Conservation (phyloP, 1,140 invertebrate genomes). For the Hormaphis cornu region DNA sequence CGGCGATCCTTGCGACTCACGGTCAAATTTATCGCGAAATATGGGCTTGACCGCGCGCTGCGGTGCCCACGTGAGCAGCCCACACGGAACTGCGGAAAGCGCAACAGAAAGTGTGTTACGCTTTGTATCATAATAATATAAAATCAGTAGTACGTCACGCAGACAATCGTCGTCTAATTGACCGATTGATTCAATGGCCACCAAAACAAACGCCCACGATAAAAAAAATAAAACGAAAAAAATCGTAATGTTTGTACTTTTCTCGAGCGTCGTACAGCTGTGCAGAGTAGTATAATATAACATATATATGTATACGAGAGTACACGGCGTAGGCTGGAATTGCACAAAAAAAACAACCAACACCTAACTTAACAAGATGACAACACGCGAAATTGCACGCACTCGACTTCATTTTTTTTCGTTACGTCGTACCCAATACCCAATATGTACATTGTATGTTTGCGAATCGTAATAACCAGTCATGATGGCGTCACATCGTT, state of each 20-base stretch:
- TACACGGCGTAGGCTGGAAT: constrained; percentile 1
- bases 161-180: constrained; percentile 24
- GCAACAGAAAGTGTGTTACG: too few relatives aligned
- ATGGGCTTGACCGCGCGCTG: constrained; percentile 12
- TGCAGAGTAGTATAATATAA: not conserved
- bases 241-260: not conserved
- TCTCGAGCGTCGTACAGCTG: not conserved
- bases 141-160: not conserved
- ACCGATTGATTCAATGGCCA: constrained; percentile 24
- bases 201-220: constrained; percentile 20
- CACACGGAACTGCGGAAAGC: constrained; percentile 15
- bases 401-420: too few relatives aligned
- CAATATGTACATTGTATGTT: too few relatives aligned
- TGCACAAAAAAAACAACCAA: constrained; percentile 6
- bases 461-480: too few relatives aligned
- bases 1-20: constrained; percentile 11
- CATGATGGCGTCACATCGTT: too few relatives aligned
- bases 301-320: not conserved
- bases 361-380: too few relatives aligned
- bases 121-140: too few relatives aligned
- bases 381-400: too few relatives aligned
- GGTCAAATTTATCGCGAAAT: constrained; percentile 19
- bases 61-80: not conserved
- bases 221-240: not conserved
- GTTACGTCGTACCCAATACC: too few relatives aligned